Conservation (phyloP, 2,888 invertebrate genomes). For the Trachelus iudaicus region DNA sequence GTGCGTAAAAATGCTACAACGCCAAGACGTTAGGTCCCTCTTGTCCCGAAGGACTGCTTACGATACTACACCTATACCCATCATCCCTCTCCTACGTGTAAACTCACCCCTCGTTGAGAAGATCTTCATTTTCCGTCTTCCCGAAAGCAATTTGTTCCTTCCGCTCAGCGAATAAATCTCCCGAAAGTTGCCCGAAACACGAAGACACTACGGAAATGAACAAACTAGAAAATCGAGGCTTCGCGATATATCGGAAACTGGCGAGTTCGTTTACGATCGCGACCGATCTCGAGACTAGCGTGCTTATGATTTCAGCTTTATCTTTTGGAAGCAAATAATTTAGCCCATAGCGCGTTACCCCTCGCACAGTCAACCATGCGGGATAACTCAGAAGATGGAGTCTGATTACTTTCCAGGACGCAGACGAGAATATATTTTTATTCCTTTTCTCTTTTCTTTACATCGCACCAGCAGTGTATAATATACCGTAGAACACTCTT, state of each 20-base stretch:
- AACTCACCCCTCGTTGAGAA: slow-evolving; percentile 10
- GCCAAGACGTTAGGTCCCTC: neutral
- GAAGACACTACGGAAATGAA: too few species aligned
- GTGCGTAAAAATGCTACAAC: slow-evolving; percentile 35
- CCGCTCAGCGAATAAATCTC: slow-evolving; percentile 32
- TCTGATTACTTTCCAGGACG: neutral
- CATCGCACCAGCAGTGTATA: too few species aligned
- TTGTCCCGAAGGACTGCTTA: too few species aligned
- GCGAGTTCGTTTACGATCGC: too few species aligned
- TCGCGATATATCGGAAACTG: too few species aligned
- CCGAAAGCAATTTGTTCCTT: slow-evolving; percentile 32
- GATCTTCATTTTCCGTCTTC: slow-evolving; percentile 32
- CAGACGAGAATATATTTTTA: too few species aligned
- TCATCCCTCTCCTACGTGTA: slow-evolving; percentile 13
- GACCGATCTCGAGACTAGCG: too few species aligned
- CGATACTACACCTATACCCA: neutral
- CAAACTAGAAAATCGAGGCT: too few species aligned
- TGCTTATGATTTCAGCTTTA: too few species aligned
- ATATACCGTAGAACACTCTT: too few species aligned
- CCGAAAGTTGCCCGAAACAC: slow-evolving; percentile 13
- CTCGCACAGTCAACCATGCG: neutral
- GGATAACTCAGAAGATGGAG: neutral
- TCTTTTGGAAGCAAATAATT: too few species aligned
- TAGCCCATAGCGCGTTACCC: neutral
- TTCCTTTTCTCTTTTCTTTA: too few species aligned